phyloP scores from a whole-genome alignment of 1,140 invertebrate genomes.

The Asobara japonica region DNA sequence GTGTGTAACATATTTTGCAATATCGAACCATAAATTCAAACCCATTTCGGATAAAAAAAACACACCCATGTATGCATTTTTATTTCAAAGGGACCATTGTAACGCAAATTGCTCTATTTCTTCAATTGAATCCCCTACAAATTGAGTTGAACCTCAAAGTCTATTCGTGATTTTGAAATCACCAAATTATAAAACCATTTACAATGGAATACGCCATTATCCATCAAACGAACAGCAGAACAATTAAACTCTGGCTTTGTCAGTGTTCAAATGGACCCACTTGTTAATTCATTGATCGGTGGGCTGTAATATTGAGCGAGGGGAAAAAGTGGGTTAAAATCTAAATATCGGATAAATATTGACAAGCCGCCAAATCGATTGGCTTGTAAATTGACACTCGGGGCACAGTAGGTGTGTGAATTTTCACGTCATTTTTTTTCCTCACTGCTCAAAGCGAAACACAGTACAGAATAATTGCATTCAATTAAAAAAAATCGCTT shows the following conservation, averaged over 20 bases:
- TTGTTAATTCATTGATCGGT: neutral
- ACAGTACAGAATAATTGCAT: neutral
- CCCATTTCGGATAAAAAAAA: too few species aligned
- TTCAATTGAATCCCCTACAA: too few species aligned
- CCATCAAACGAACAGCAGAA: neutral
- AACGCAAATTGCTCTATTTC: too few species aligned
- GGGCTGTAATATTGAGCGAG: neutral
- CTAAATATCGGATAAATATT: neutral
- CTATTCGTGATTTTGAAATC: too few species aligned
- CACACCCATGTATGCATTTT: too few species aligned
- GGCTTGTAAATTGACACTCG: neutral
- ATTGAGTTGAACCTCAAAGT: too few species aligned
- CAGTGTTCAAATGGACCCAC: neutral
- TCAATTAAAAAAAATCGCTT: neutral
- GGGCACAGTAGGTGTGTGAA: neutral
- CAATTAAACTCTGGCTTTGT: neutral
- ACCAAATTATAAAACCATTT: neutral
- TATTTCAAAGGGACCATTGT: too few species aligned
- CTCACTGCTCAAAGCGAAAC: neutral
- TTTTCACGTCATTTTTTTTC: neutral
- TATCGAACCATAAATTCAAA: too few species aligned
- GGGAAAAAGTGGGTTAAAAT: neutral
- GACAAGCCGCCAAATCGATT: neutral
- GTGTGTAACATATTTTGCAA: too few species aligned
- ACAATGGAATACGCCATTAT: neutral